Percentiles rank a stretch among this genome's conserved stretches.
Evolutionary conservation across 37 sponge, comb jelly and placozoan genomes (phyloP).

Genomic region (Aplysina aerophoba): DNA sequence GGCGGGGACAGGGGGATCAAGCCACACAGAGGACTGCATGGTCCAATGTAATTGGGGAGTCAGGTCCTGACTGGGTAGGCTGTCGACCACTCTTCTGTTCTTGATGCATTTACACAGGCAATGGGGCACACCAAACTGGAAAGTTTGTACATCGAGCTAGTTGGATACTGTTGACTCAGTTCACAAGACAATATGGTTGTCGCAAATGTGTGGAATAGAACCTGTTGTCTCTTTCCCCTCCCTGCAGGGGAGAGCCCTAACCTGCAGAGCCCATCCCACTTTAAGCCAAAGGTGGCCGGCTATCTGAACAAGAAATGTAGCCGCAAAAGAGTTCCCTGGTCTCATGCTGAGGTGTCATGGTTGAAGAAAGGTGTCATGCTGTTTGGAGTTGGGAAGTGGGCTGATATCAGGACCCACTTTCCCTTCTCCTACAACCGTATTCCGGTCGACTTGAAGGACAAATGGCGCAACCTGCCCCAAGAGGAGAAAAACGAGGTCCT

Average conservation of each 20-base stretch:
- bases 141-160: too few relatives aligned
- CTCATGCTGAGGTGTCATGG: not conserved
- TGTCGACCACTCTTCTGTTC: too few relatives aligned
- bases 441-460: constrained; percentile 3
- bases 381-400: constrained; percentile 26
- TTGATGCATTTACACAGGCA: too few relatives aligned
- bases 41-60: too few relatives aligned
- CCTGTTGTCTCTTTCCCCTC: not conserved
- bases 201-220: too few relatives aligned
- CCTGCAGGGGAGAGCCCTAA: not conserved
- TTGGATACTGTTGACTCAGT: too few relatives aligned
- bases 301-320: too few relatives aligned
- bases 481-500: constrained; percentile 14
- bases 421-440: not conserved
- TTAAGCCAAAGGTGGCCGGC: not conserved
- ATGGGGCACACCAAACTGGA: too few relatives aligned
- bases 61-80: too few relatives aligned
- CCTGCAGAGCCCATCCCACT: not conserved
- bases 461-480: constrained; percentile 16
- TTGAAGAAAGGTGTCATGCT: not conserved
- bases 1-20: too few relatives aligned
- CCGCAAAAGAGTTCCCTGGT: not conserved
- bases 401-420: not conserved
- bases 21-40: too few relatives aligned
- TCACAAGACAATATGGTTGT: too few relatives aligned